phyloP scores from a whole-genome alignment of 2,888 invertebrate genomes.

The Mechanitis mazaeus region DNA sequence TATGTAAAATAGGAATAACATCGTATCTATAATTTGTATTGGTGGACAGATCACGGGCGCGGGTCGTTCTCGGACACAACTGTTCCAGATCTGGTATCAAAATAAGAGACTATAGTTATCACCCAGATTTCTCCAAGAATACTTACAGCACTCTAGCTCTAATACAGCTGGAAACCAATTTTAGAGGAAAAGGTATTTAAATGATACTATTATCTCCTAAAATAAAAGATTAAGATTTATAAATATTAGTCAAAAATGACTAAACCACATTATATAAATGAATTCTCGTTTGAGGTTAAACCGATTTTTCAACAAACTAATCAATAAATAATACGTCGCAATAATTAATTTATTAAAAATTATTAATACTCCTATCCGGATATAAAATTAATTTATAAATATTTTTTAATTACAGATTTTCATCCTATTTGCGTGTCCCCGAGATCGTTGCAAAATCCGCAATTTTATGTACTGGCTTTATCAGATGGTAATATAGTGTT shows the following conservation, averaged over 20 bases:
- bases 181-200: constrained; percentile 17
- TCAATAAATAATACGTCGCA: too few species aligned
- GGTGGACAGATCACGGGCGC: constrained; percentile 32
- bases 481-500: constrained; percentile 31
- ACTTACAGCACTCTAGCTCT: constrained; percentile 39
- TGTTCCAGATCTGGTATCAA: constrained; percentile 33
- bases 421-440: constrained; percentile 44
- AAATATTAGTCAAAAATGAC: too few species aligned
- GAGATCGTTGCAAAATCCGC: constrained; percentile 24
- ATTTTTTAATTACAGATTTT: constrained; percentile 30
- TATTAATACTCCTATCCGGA: constrained; percentile 6
- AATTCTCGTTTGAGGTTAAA: neutral
- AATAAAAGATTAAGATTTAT: neutral
- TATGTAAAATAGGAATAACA: too few species aligned
- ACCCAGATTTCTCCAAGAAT: constrained; percentile 38
- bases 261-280: too few species aligned
- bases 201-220: neutral
- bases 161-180: constrained; percentile 38
- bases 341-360: neutral
- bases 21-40: too few species aligned
- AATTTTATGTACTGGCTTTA: constrained; percentile 33
- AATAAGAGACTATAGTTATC: constrained; percentile 41
- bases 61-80: constrained; percentile 39
- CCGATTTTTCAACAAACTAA: too few species aligned
- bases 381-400: constrained; percentile 22